A percentile compares a stretch with the other conserved stretches of the same genome.
phyloP scores from a whole-genome alignment of 2,113 vertebrate genomes.

The Periophthalmus modestus region DNA sequence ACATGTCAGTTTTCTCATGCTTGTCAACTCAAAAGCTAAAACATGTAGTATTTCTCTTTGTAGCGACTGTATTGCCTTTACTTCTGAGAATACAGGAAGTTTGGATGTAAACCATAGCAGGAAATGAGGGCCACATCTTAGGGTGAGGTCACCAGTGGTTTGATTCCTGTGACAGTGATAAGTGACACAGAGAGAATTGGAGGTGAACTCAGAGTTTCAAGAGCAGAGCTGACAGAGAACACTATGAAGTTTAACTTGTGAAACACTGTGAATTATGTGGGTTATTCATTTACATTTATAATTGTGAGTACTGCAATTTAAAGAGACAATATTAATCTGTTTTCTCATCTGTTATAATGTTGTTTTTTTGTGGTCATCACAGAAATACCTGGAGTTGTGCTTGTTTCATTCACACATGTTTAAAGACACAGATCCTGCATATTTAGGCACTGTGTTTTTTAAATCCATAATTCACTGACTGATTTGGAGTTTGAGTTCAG shows the following conservation, averaged over 20 bases:
- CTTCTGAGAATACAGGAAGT: constrained; percentile 36
- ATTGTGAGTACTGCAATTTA: no score
- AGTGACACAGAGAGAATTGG: background rate
- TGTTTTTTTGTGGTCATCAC: no score
- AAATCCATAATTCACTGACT: no score
- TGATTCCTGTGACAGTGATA: background rate
- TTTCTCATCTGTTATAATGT: no score
- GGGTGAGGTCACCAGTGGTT: constrained; percentile 38
- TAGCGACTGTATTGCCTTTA: constrained; percentile 13
- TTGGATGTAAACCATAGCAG: constrained; percentile 44
- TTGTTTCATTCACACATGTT: no score
- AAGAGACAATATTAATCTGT: no score
- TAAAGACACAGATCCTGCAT: no score
- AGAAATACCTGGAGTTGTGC: no score
- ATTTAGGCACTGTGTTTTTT: no score
- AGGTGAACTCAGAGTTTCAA: background rate
- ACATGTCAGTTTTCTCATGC: background rate
- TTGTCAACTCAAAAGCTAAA: constrained; percentile 2
- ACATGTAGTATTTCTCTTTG: background rate
- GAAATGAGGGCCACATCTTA: constrained; percentile 37
- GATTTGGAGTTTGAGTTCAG: no score
- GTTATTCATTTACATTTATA: no score
- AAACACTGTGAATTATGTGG: no score
- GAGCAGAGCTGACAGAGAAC: background rate
- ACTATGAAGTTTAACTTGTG: background rate